Base-by-base conservation (phyloP, 2,113 vertebrate species). In the Antennarius striatus region DNA sequence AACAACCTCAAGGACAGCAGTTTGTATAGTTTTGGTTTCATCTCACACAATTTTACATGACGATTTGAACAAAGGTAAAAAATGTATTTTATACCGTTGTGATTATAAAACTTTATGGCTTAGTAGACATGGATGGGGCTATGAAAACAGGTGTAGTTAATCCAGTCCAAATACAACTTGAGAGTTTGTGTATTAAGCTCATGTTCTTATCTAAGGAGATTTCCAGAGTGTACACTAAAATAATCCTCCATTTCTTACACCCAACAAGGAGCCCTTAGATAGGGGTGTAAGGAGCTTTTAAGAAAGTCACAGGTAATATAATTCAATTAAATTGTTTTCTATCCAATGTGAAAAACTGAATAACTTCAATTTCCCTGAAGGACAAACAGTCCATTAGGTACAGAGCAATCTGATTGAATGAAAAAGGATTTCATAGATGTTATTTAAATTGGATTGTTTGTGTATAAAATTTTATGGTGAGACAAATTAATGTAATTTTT, bases 1-100 rank as follows among this genome's bases (percentile, higher is more conserved):
- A 85, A 50, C 54, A 62, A 60, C 70, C 80, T 77, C 65, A 1
- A 65, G 48, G 65, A 74, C 29, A 22, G 73, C 46, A 30, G 49
- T 71, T 82, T 81, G 59, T 66, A 66, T 69, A 68, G 62, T 72
- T 77, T 74, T 73, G 48, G 63, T 76, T 85, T 73, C 62, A 59
- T 73, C 29, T 75, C 36, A 56, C 66, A 65, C 76, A 78, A 47
- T 80, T 84, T 79, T 76, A 68, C 65, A 57, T 54, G 52, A 43
- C 12, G 53, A 63, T 82, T 79, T 72, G 63, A 68, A 59, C 43
- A 11, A 52, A 28, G 43, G 15, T 42, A 6, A 63, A 68, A 52
- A 46, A 57, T 22, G 51, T n/a, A 17, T 36, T 68, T 77, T 59
- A 36, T 72, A 62, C 48, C 40, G 58, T 47, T 60, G 29, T 68